phyloP scores from a whole-genome alignment of 2,888 invertebrate genomes.

The Drosophila limbata region DNA sequence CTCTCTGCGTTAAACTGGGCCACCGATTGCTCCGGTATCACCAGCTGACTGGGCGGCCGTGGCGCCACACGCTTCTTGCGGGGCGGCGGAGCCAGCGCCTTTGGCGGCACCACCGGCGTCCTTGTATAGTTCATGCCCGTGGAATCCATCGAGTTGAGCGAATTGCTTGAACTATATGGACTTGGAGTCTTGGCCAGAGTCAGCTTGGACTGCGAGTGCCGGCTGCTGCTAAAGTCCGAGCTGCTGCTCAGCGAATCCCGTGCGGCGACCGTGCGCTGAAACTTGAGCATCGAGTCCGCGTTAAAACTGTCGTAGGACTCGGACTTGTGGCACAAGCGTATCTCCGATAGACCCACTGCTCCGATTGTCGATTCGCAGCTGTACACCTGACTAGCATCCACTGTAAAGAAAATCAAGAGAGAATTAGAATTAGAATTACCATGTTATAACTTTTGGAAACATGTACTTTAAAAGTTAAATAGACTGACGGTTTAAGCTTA shows the following conservation, averaged over 20 bases:
- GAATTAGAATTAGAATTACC: neutral
- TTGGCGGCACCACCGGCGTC: constrained; percentile 72
- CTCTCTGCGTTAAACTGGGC: constrained; percentile 37
- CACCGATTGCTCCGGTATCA: constrained; percentile 82
- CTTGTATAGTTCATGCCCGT: constrained; percentile 84
- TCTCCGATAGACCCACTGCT: constrained; percentile 85
- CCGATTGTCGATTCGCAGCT: constrained; percentile 85
- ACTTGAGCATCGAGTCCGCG: constrained; percentile 83
- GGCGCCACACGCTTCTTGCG: constrained; percentile 85
- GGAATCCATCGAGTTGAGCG: constrained; percentile 85
- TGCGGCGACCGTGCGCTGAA: constrained; percentile 80
- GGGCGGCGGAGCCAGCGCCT: constrained; percentile 75
- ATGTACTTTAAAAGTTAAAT: too few relatives aligned
- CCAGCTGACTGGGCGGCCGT: constrained; percentile 84
- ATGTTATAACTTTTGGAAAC: too few relatives aligned
- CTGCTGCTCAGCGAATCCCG: constrained; percentile 85
- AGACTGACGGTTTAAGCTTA: too few relatives aligned
- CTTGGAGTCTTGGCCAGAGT: constrained; percentile 83
- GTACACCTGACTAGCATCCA: constrained; percentile 85
- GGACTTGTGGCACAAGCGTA: constrained; percentile 84
- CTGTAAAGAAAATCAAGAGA: constrained; percentile 50
- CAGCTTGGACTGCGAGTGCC: constrained; percentile 82
- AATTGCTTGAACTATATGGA: constrained; percentile 85
- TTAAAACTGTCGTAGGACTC: constrained; percentile 84
- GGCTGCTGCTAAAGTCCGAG: constrained; percentile 85